phyloP scores from a whole-genome alignment of 1,140 invertebrate species.

The Aphis craccivora region DNA sequence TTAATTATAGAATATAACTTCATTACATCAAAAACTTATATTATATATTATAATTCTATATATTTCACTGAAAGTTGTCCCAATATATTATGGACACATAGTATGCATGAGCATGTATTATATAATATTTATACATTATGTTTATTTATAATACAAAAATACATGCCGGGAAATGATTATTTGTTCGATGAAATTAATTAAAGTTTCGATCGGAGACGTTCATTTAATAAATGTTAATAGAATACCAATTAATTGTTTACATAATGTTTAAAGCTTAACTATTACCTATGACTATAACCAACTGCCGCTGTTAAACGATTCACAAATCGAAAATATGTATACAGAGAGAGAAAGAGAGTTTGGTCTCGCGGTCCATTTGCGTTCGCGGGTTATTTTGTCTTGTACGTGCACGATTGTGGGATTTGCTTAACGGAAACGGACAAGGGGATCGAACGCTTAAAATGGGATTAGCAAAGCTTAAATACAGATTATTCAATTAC shows the following conservation, averaged over 20 bases:
- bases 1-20: not conserved
- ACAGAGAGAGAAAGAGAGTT: not conserved
- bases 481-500: constrained; percentile 7
- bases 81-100: no score
- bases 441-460: constrained; percentile 39
- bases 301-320: not conserved
- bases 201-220: not conserved
- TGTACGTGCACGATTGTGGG: not conserved
- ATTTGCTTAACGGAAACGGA: constrained; percentile 16
- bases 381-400: not conserved
- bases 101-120: no score
- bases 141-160: not conserved
- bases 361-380: constrained; percentile 10
- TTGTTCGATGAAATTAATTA: not conserved
- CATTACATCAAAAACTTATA: not conserved
- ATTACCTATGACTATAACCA: no score
- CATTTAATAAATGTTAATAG: not conserved
- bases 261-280: not conserved
- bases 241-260: not conserved
- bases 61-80: no score
- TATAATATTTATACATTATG: not conserved
- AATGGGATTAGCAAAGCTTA: constrained; percentile 2
- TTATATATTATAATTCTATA: no score
- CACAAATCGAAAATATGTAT: not conserved
- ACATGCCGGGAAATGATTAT: not conserved